phyloP scores from a whole-genome alignment of 2,888 invertebrate species.

The Urechis unicinctus region DNA sequence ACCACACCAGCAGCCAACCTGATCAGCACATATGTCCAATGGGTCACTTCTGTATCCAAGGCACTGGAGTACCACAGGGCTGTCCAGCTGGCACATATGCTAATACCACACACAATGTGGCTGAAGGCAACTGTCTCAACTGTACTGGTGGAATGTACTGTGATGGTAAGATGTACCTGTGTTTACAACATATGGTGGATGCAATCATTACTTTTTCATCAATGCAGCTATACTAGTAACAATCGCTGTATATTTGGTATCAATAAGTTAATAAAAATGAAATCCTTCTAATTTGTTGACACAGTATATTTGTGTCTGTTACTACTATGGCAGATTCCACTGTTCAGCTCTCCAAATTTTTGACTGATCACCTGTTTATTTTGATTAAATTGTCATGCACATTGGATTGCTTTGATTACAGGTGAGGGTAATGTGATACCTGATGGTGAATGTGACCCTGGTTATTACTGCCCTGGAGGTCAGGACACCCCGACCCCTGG shows the following conservation, averaged over 20 bases:
- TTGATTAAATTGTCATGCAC: not conserved
- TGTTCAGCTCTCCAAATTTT: too few relatives aligned
- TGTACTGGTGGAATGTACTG: slow-evolving; percentile 43
- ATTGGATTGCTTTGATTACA: slow-evolving; percentile 9
- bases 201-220: too few relatives aligned
- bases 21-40: slow-evolving; percentile 37
- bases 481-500: slow-evolving; percentile 34
- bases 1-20: slow-evolving; percentile 33
- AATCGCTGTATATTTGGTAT: too few relatives aligned
- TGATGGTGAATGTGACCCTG: slow-evolving; percentile 33
- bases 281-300: too few relatives aligned
- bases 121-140: slow-evolving; percentile 30
- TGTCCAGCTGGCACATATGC: slow-evolving; percentile 45
- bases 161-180: too few relatives aligned
- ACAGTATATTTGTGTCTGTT: too few relatives aligned
- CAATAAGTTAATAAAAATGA: too few relatives aligned
- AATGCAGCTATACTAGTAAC: too few relatives aligned
- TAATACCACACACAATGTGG: slow-evolving; percentile 25
- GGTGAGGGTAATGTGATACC: slow-evolving; percentile 35
- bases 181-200: too few relatives aligned
- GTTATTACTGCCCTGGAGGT: slow-evolving; percentile 45
- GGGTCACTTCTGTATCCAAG: slow-evolving; percentile 40
- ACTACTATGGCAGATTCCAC: too few relatives aligned
- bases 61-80: slow-evolving; percentile 29
- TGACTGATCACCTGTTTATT: too few relatives aligned